A percentile compares a stretch with the other conserved stretches of the same genome.
Conservation (phyloP, 1,140 invertebrate species). For the Conus ventricosus region DNA sequence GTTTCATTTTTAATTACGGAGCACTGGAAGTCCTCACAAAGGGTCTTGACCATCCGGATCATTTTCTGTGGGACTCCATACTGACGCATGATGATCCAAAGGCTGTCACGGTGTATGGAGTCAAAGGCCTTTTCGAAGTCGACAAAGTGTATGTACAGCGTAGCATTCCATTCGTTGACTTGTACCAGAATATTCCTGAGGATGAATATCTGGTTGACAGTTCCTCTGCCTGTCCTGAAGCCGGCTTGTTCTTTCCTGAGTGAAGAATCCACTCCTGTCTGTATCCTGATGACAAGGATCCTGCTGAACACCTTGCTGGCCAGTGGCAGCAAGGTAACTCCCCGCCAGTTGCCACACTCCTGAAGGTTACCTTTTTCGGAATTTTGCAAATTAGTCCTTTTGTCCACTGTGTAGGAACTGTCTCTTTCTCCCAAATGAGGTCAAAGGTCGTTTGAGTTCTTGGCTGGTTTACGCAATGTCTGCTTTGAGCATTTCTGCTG, state of each 20-base stretch:
- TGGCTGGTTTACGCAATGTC: not conserved
- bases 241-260: constrained; percentile 28
- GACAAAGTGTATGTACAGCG: constrained; percentile 38
- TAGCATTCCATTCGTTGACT: constrained; percentile 31
- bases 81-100: constrained; percentile 38
- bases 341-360: not conserved
- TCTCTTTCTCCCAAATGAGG: not conserved
- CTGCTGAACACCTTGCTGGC: not conserved
- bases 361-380: not conserved
- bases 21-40: constrained; percentile 24
- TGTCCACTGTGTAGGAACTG: not conserved
- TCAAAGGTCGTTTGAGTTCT: not conserved
- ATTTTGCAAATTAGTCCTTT: not conserved
- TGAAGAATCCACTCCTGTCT: constrained; percentile 32
- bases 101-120: constrained; percentile 36
- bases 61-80: constrained; percentile 44
- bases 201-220: constrained; percentile 40
- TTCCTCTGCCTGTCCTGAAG: constrained; percentile 40
- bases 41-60: constrained; percentile 35
- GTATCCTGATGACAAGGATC: not conserved
- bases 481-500: not conserved
- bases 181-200: constrained; percentile 47
- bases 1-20: constrained; percentile 9
- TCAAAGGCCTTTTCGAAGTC: constrained; percentile 9
- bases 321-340: not conserved